Evolutionary conservation across 2,113 vertebrate genomes (phyloP).

Genomic region (Peromyscus californicus): DNA sequence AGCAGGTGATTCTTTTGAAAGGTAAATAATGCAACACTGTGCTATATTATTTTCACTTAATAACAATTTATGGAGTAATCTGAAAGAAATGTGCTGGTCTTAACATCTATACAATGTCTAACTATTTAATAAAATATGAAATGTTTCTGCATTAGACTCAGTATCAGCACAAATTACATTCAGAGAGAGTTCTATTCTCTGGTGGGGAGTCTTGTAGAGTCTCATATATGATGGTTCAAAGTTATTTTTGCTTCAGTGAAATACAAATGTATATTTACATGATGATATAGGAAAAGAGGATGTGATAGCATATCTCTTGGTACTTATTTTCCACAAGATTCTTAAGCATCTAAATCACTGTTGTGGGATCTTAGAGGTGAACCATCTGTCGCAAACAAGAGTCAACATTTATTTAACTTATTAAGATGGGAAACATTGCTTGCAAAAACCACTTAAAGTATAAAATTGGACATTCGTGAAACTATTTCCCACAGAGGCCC

Average conservation of each 20-base stretch:
- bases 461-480: conserved; percentile 46
- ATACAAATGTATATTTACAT: not conserved
- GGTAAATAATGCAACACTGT: conserved; percentile 5
- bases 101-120: conserved; percentile 2
- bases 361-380: conserved; percentile 61
- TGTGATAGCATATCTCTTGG: conserved; percentile 50
- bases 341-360: conserved; percentile 53
- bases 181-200: conserved; percentile 37
- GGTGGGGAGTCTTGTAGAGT: conserved; percentile 2
- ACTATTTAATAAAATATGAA: conserved; percentile 64
- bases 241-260: conserved; percentile 59
- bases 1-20: conserved; percentile 27
- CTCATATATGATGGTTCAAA: conserved; percentile 61
- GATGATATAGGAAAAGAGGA: conserved; percentile 27
- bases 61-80: conserved; percentile 34
- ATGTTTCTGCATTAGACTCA: conserved; percentile 48
- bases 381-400: conserved; percentile 61
- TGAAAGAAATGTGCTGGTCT: conserved; percentile 42
- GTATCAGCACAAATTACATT: conserved; percentile 6
- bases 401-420: conserved; percentile 61
- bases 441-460: conserved; percentile 26
- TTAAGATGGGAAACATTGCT: conserved; percentile 49
- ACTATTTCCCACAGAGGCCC: conserved; percentile 17
- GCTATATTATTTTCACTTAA: conserved; percentile 56
- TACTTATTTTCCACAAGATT: conserved; percentile 31